A percentile compares a stretch with the other conserved stretches of the same genome.
Evolutionary conservation across 2,888 invertebrate species (phyloP).

Genomic region (Pterobdella sp.): DNA sequence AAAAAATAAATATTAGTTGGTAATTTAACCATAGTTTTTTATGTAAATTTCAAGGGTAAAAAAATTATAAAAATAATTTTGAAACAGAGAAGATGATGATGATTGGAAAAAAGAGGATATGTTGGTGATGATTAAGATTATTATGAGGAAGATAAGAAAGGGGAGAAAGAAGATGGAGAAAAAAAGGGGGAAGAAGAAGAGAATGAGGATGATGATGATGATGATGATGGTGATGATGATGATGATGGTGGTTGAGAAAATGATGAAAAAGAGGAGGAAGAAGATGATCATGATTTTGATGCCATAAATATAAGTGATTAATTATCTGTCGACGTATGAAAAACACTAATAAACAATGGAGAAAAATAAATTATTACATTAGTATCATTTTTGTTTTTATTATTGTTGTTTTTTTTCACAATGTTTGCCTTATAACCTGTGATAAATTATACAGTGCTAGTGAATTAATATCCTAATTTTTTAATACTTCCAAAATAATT

Average conservation of each 20-base stretch:
- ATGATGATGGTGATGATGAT: not conserved
- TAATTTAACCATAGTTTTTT: too few species aligned
- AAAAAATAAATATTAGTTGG: too few species aligned
- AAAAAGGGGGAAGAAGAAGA: not conserved
- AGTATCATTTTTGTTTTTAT: too few species aligned
- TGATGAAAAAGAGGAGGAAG: not conserved
- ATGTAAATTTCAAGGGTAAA: not conserved
- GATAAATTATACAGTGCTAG: too few species aligned
- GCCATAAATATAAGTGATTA: too few species aligned
- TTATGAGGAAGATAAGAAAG: not conserved
- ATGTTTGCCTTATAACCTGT: too few species aligned
- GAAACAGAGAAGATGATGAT: not conserved
- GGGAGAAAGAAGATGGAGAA: conserved; percentile 15
- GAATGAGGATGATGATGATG: not conserved
- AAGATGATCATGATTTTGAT: not conserved
- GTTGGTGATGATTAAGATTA: not conserved
- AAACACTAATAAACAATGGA: too few species aligned
- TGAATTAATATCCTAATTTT: too few species aligned
- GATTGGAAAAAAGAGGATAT: not conserved
- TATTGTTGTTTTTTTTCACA: too few species aligned
- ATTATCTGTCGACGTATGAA: too few species aligned
- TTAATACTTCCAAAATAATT: too few species aligned
- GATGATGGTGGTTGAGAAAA: not conserved
- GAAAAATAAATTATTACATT: too few species aligned
- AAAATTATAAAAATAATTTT: not conserved